phyloP scores from a whole-genome alignment of 2,888 invertebrate species.

The Pharmacophagus antenor region DNA sequence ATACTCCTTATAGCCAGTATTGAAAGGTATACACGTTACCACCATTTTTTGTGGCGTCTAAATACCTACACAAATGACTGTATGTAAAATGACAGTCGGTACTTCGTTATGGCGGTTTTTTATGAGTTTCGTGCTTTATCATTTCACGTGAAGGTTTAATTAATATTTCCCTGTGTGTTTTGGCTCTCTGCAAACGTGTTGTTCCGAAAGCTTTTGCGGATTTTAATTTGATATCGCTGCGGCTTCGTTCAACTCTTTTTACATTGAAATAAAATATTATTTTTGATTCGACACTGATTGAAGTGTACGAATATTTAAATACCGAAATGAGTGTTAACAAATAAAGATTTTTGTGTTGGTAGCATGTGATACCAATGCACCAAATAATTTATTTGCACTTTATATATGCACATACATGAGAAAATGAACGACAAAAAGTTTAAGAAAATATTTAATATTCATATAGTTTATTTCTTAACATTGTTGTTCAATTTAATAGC shows the following conservation, averaged over 20 bases:
- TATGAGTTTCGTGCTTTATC: slow-evolving; percentile 54
- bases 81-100: background rate
- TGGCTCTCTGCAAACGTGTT: slow-evolving; percentile 45
- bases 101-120: slow-evolving; percentile 35
- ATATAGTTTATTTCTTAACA: no score
- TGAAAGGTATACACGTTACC: no score
- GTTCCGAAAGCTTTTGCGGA: slow-evolving; percentile 41
- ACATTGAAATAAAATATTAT: slow-evolving; percentile 15
- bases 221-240: slow-evolving; percentile 45
- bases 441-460: no score
- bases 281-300: background rate
- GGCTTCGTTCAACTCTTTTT: background rate
- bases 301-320: background rate
- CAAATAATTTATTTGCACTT: background rate
- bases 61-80: background rate
- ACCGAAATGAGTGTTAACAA: background rate
- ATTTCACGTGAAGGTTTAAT: slow-evolving; percentile 50
- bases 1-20: no score
- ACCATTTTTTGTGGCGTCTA: background rate
- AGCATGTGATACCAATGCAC: background rate
- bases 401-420: no score
- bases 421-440: no score
- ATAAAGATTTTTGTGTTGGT: background rate
- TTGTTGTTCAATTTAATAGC: no score
- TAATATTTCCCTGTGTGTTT: slow-evolving; percentile 55